Evolutionary conservation across 30 jellyfish, hydroid and myxozoan genomes (phyloP).

Genomic region (Hydra vulgaris): DNA sequence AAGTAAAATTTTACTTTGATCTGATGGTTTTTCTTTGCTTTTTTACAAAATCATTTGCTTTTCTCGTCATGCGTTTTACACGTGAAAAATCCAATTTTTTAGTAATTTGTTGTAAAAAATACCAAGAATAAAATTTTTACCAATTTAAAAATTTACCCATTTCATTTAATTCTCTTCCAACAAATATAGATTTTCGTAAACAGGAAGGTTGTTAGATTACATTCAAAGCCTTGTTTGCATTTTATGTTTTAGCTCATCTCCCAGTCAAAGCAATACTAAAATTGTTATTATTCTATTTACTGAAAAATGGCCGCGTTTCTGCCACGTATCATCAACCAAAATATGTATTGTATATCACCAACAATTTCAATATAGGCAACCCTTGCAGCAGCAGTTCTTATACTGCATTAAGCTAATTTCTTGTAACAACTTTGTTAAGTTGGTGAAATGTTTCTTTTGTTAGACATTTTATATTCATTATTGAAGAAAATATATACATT

Average conservation of each 20-base stretch:
- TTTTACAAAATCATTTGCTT: not conserved
- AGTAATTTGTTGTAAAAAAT: not conserved
- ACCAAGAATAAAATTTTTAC: not conserved
- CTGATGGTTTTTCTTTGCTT: not conserved
- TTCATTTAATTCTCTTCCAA: not conserved
- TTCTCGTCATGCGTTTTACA: not conserved
- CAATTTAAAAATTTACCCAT: not conserved
- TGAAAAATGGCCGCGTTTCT: too few species aligned
- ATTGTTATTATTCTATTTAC: too few species aligned
- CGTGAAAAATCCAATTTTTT: not conserved
- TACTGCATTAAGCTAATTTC: too few species aligned
- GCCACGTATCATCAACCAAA: too few species aligned
- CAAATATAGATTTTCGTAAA: not conserved
- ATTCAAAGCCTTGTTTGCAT: not conserved
- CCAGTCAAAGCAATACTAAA: too few species aligned
- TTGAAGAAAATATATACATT: too few species aligned
- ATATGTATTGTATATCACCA: too few species aligned
- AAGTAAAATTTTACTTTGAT: not conserved
- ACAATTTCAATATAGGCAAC: too few species aligned
- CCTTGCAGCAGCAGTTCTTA: too few species aligned
- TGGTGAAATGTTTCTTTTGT: too few species aligned
- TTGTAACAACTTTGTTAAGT: too few species aligned
- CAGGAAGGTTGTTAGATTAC: not conserved
- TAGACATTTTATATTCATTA: too few species aligned
- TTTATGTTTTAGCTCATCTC: not conserved